Evolutionary conservation across 2,888 invertebrate species (phyloP), one percentile per base, ranked within the genome.

Genomic region (Drosophila recens): DNA sequence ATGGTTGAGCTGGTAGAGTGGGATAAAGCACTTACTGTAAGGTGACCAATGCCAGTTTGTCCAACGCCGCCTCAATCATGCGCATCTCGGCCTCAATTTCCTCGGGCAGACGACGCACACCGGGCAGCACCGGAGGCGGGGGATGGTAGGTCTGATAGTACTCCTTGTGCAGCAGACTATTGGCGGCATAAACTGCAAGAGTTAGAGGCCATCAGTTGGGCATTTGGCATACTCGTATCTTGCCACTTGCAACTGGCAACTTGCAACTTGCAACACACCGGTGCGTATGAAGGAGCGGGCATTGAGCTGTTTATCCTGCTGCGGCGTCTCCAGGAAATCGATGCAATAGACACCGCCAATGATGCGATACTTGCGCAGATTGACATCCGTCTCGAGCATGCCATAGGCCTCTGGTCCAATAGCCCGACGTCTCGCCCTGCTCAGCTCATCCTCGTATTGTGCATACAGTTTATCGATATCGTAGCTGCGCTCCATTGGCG

Each of bases 41-140:
- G 30, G 94, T 95, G 13, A 97, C 94, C 8, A 95, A 92, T 0
- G 95, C 95, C 20, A 97, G 93, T 75, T 95, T 95, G 83, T 97
- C 96, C 88, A 97, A 94, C 54, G 96, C 96, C 2, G 94, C 93
- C 81, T 97, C 97, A 27, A 95, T 94, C 79, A 94, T 94, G 88
- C 95, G 96, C 90, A 96, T 94, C 90, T 97, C 97, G 0, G 95
- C 95, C 85, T 97, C 97, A 27, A 97, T 95, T 88, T 97, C 96
- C 92, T 97, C 97, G 0, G 97, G 96, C 23, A 95, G 93, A 49
- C 96, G 94, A 5, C 95, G 94, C 4, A 95, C 94, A 0, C 95
- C 95, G 0, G 95, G 94, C 2, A 95, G 94, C 0, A 94, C 94
- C 0, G 95, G 94, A 0, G 94, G 94, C 0, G 96, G 96, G 0